A percentile compares a stretch with the other conserved stretches of the same genome.
Evolutionary conservation across 2,113 vertebrate species (phyloP).

Genomic region (Ammospiza caudacuta): DNA sequence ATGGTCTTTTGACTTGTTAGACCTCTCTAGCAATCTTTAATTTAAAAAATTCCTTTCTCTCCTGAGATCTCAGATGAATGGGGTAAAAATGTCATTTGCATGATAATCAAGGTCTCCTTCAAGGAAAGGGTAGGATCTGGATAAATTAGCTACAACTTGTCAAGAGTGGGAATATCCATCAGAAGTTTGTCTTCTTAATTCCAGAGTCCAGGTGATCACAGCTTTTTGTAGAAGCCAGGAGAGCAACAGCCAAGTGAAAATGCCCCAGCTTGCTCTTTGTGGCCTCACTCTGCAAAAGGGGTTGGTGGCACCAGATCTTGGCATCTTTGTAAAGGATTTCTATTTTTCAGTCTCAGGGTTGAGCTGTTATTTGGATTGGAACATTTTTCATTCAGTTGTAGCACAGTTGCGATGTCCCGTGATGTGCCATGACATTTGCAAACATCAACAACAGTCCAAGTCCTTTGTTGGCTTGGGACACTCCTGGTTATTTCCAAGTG

Average conservation of each 20-base stretch:
- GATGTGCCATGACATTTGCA: not conserved
- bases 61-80: not conserved
- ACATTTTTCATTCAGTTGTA: not conserved
- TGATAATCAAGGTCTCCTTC: not conserved
- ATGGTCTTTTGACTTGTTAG: not conserved
- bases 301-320: not conserved
- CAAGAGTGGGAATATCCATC: not conserved
- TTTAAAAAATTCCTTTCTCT: not conserved
- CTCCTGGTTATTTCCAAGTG: not conserved
- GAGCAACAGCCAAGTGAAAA: not conserved
- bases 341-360: not conserved
- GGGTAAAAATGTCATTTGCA: not conserved
- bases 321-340: not conserved
- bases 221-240: not conserved
- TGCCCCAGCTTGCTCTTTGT: not conserved
- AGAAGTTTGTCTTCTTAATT: not conserved
- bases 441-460: not conserved
- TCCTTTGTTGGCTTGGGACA: not conserved
- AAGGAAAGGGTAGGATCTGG: not conserved
- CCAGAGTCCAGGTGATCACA: not conserved
- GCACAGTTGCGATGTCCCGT: fast-evolving
- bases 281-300: not conserved
- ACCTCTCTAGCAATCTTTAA: not conserved
- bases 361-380: not conserved
- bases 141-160: not conserved